Percentiles rank a stretch among this genome's conserved stretches.
These are phyloP conservation scores for Rhorus exstirpatorius DNA, from an alignment of 2,888 invertebrate species.

Conservation along the genomic window DNA sequence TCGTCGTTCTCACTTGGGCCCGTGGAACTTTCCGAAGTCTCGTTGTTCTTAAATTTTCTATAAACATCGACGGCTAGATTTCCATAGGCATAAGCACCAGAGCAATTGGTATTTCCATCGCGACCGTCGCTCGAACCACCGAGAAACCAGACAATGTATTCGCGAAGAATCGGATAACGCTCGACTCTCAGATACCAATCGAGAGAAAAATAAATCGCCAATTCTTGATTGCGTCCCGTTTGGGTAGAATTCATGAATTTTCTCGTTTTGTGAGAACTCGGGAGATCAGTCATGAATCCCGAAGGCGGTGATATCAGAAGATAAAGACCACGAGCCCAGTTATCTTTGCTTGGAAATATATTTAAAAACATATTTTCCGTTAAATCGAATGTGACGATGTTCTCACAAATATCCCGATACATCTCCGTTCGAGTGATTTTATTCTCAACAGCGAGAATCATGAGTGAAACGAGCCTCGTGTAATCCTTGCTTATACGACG, in stretches of 20 bases:
- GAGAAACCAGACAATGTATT: constrained; percentile 80
- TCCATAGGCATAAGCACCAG: constrained; percentile 79
- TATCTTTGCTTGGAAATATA: constrained; percentile 78
- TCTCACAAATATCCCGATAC: constrained; percentile 75
- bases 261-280: neutral
- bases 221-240: constrained; percentile 90
- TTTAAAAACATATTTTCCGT: constrained; percentile 74
- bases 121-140: constrained; percentile 76
- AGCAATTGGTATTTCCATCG: constrained; percentile 77
- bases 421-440: constrained; percentile 77
- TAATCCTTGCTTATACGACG: constrained; percentile 75
- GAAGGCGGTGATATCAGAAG: constrained; percentile 85
- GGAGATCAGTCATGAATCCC: neutral
- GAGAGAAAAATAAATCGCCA: constrained; percentile 86
- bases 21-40: neutral
- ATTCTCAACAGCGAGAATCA: constrained; percentile 78
- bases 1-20: constrained; percentile 5
- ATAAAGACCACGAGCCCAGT: constrained; percentile 84
- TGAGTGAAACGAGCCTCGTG: constrained; percentile 75
- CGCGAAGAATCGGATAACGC: constrained; percentile 77
- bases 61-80: constrained; percentile 75
- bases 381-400: constrained; percentile 73
- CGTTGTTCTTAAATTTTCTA: constrained; percentile 71
- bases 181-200: constrained; percentile 81
- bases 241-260: constrained; percentile 80